Conservation (phyloP, 1,140 invertebrate species). For the Drosophila willistoni region DNA sequence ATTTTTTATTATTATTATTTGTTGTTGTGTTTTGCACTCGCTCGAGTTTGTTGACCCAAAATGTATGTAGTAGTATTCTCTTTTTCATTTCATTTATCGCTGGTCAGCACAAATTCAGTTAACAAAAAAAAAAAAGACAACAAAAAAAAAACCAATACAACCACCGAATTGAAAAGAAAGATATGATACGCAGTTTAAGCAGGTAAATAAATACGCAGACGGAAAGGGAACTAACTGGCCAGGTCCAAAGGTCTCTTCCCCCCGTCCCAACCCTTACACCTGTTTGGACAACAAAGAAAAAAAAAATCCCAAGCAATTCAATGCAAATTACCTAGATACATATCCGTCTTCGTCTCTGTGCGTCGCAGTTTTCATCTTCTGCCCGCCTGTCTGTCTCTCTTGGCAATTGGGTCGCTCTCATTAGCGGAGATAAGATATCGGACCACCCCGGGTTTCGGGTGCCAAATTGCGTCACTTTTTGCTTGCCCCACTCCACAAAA, state of each 20-base stretch:
- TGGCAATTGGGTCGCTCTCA: slow-evolving; percentile 28
- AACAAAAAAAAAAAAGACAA: slow-evolving; percentile 33
- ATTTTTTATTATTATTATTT: slow-evolving; percentile 29
- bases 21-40: slow-evolving; percentile 40
- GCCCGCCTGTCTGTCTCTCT: background rate
- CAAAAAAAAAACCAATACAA: slow-evolving; percentile 12
- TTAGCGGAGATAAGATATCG: slow-evolving; percentile 22
- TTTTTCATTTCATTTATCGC: slow-evolving; percentile 37
- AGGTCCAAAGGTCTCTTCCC: slow-evolving; percentile 46
- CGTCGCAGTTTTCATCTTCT: background rate
- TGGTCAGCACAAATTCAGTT: slow-evolving; percentile 48
- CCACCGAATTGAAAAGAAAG: slow-evolving; percentile 24
- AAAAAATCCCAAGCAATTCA: slow-evolving; percentile 32
- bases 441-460: slow-evolving; percentile 7
- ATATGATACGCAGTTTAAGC: slow-evolving; percentile 28
- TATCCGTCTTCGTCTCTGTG: slow-evolving; percentile 43
- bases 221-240: slow-evolving; percentile 10
- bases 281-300: background rate
- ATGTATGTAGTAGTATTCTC: slow-evolving; percentile 41
- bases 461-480: slow-evolving; percentile 19
- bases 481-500: slow-evolving; percentile 4
- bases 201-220: slow-evolving; percentile 23
- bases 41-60: slow-evolving; percentile 52
- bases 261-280: too few relatives aligned
- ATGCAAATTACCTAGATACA: slow-evolving; percentile 64